Evolutionary conservation across 2,797 vertebrate genomes (phyloP), one percentile per base, ranked within the genome.

Genomic region (Anguilla obscura): DNA sequence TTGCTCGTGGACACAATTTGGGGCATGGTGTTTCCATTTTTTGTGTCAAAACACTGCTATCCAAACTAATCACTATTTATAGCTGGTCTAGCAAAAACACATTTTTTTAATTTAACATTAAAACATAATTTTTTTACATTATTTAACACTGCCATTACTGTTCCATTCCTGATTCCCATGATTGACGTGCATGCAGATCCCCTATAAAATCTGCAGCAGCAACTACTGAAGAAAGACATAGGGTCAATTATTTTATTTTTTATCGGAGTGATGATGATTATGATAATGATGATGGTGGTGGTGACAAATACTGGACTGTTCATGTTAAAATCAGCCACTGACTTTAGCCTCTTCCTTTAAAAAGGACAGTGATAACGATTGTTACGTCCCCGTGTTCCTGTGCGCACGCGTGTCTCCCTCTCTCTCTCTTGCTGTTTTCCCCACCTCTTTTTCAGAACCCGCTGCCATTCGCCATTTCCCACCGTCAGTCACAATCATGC

Each of bases 1-100:
- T 82, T 48, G 8, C 18, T 82, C 50, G 21, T 82, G 79, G 79
- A 82, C 9, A 24, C 79, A 82, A 48, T 82, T 82, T 79, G 33
- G 14, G 79, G 45, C 7, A 24, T 18, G 5, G n/a, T 48, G 21
- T 50, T 82, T n/a, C 18, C 12, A 24, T 82, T 82, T 36, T 74
- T 45, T 45, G 14, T 80, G 16, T 40, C 30, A 76, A 24, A 71
- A 40, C 66, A 0, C n/a, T 84, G 50, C 52, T 54, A 30, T 85
- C 33, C 27, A 2, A 52, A 52, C 27, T 52, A n/a, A 88, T 85
- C 71, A 85, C 74, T 85, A 88, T 88, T 79, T 58, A 88, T 79
- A 12, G 74, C 48, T 40, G 8, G 3, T 69, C 33, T 58, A 3
- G 30, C 83, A 85, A 76, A 88, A 88, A 85, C 52, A 48, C 2